Percentiles rank a stretch among this genome's conserved stretches.
phyloP scores from a whole-genome alignment of 2,797 vertebrate species.

The Eptatretus atami region DNA sequence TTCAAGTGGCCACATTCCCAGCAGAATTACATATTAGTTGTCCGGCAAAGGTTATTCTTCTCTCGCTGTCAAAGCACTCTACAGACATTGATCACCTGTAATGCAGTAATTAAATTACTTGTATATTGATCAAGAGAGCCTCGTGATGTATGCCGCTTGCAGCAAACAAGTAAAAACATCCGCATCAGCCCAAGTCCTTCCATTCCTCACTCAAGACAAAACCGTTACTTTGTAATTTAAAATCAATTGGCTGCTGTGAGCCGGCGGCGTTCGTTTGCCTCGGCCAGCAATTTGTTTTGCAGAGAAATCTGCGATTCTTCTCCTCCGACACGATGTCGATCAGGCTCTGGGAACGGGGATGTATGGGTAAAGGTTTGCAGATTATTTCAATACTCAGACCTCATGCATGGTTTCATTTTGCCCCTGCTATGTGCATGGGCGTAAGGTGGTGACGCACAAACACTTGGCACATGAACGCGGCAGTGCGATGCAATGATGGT shows the following conservation, averaged over 20 bases:
- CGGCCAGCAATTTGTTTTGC: constrained; percentile 19
- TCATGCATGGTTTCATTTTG: neutral
- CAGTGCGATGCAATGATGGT: too few relatives aligned
- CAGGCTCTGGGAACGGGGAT: neutral
- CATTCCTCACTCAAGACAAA: constrained; percentile 20
- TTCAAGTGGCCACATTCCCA: too few relatives aligned
- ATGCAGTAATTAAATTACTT: constrained; percentile 5
- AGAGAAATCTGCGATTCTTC: constrained; percentile 9
- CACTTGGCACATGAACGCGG: too few relatives aligned
- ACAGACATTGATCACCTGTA: constrained; percentile 4
- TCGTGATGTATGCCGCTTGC: constrained; percentile 1
- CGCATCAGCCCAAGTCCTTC: neutral
- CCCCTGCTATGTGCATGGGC: too few relatives aligned
- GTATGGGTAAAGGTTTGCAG: neutral
- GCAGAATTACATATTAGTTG: too few relatives aligned
- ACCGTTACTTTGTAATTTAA: constrained; percentile 28
- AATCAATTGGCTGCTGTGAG: constrained; percentile 20
- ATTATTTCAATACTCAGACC: constrained; percentile 2
- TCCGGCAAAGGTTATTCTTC: neutral
- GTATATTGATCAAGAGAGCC: constrained; percentile 5
- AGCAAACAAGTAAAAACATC: neutral
- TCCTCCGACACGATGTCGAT: constrained; percentile 1
- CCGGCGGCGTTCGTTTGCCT: constrained; percentile 15
- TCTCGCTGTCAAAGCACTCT: constrained; percentile 2
- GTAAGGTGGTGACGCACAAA: too few relatives aligned